Base-by-base conservation (phyloP, 2,797 vertebrate genomes). In the Rhinella marina region DNA sequence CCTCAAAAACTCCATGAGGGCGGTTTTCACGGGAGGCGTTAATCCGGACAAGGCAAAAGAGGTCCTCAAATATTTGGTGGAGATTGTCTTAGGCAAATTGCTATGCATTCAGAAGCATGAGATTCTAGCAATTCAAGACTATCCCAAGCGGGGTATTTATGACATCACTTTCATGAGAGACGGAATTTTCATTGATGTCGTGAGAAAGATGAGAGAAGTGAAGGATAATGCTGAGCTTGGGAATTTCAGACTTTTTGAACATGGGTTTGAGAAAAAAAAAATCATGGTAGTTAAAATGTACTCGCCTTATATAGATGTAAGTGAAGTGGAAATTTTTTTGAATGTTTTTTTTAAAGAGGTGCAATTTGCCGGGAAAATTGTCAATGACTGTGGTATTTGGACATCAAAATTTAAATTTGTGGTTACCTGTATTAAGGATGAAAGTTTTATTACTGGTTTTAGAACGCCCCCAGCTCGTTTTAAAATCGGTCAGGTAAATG, bases 361-460 rank as follows among this genome's bases (percentile, higher is more conserved):
- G 2, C 9, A 66, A n/a, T 66, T 10, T 25, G 2, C 12, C 0
- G 23, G 62, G 14, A 66, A 13, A n/a, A 12, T 66, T 12, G 3
- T 10, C 0, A 66, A 66, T 9, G 62, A 66, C 3, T n/a, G 9
- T 68, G 2, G 10, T 0, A 27, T 70, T 5, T 70, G 68, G 68
- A 70, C 68, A 0, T 17, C 68, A 0, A 70, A 70, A 2, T 70
- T 27, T 27, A 32, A 16, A 8, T 70, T 32, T 9, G 0, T 7
- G 2, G 68, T 70, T 0, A 32, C 3, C 0, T 17, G 29, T 2
- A 2, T 14, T 0, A 32, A 32, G 8, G 29, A 16, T 2, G 0
- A 16, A 0, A 17, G 0, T 1, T 16, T 0, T 14, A 1, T 4
- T 14, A 0, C 25, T 12, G 13, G 64, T 27, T 0, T 68, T 0